Evolutionary conservation across 2,797 vertebrate genomes (phyloP), one percentile per base, ranked within the genome.

Genomic region (Garrulus glandarius): DNA sequence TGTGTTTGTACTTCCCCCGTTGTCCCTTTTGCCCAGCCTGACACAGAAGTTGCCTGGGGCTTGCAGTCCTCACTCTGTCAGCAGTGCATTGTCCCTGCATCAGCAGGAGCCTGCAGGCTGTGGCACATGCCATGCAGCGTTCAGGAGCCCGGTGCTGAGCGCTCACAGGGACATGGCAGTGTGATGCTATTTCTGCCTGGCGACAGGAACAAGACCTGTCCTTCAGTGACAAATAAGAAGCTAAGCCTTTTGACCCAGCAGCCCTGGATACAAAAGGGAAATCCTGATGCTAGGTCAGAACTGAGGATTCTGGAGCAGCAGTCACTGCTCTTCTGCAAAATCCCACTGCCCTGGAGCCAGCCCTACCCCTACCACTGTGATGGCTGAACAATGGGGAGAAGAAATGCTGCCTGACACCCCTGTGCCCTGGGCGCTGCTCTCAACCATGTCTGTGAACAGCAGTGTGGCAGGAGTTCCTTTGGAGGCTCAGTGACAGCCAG

Each of bases 51-150:
- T 70, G 71, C 59, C 78, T 12, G 34, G 47, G 67, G 47, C 56
- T 86, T 13, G 37, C 5, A 4, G 30, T 76, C 39, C 59, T 65
- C 20, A 1, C 44, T 71, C 27, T 30, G 72, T 34, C 4, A 4
- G 74, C 50, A 53, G 46, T 0, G 0, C 5, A 0, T 30, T 23
- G 70, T 56, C 75, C 39, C 47, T 5, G 15, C 18, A 46, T 30
- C 34, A 19, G 39, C 75, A 2, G 1, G 53, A 53, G 50, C 49
- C 70, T 4, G 3, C 24, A 2, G 60, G 56, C 65, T 63, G 79
- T 6, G 6, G 72, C 3, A 13, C 29, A 2, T 13, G 13, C 49
- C 2, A 3, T 13, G 65, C 61, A 15, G 65, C 0, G 39, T 52
- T 23, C 12, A 36, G 72, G 44, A 67, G 41, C 43, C 15, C 0